Conservation (phyloP, 1,140 invertebrate species). For the Rhyzopertha dominica region DNA sequence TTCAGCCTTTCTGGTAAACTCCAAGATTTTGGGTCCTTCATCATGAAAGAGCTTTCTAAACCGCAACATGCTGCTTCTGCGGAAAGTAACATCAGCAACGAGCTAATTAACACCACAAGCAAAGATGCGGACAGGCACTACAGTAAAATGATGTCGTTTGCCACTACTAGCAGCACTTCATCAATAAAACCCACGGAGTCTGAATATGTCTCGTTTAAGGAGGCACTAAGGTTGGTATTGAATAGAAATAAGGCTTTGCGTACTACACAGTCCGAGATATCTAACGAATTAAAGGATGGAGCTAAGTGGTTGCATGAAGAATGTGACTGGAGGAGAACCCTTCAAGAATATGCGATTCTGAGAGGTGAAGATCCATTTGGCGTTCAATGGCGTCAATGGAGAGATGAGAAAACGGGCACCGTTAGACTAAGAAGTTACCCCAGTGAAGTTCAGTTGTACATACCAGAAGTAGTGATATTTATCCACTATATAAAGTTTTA, state of each 20-base stretch:
- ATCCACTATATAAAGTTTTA: constrained; percentile 17
- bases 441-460: background rate
- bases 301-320: constrained; percentile 25
- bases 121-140: background rate
- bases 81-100: background rate
- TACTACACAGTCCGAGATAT: constrained; percentile 25
- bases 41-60: background rate
- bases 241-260: constrained; percentile 23
- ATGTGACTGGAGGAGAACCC: constrained; percentile 21
- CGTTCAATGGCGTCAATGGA: constrained; percentile 27
- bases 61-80: constrained; percentile 1
- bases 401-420: constrained; percentile 20
- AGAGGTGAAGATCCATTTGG: constrained; percentile 20
- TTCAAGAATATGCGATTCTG: constrained; percentile 26
- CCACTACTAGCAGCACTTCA: background rate
- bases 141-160: background rate
- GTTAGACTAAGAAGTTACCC: constrained; percentile 18
- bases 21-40: constrained; percentile 1
- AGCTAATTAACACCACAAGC: background rate
- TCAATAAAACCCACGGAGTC: constrained; percentile 12
- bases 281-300: constrained; percentile 19
- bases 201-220: constrained; percentile 21
- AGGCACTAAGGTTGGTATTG: constrained; percentile 21
- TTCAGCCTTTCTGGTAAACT: constrained; percentile 1
- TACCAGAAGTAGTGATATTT: constrained; percentile 19